phyloP scores from a whole-genome alignment of 2,888 invertebrate genomes.

The Ennomos quercinarius region DNA sequence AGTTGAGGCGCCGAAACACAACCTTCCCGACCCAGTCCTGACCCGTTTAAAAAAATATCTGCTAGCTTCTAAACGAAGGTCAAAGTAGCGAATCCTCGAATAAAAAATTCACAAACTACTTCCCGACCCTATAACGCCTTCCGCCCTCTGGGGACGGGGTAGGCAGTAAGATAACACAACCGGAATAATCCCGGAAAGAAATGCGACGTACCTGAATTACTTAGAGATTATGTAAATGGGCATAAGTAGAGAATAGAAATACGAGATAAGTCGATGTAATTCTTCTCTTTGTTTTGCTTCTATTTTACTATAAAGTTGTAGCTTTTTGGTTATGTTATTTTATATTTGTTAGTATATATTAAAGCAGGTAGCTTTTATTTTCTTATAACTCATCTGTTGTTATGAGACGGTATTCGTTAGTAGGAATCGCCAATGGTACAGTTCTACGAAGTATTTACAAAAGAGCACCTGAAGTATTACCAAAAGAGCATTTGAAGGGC shows the following conservation, averaged over 20 bases:
- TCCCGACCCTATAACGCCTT: constrained; percentile 32
- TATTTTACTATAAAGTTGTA: too few species aligned
- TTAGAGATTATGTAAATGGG: constrained; percentile 39
- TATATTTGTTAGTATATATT: too few species aligned
- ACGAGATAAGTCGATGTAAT: constrained; percentile 5
- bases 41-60: constrained; percentile 28
- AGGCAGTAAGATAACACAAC: constrained; percentile 25
- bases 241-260: constrained; percentile 29
- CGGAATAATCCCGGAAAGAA: constrained; percentile 32
- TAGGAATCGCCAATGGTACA: too few species aligned
- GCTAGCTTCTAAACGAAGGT: constrained; percentile 25
- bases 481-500: too few species aligned
- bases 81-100: constrained; percentile 31
- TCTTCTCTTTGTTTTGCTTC: constrained; percentile 5
- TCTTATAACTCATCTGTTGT: too few species aligned
- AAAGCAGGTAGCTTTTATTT: not conserved
- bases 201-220: constrained; percentile 36
- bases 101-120: constrained; percentile 38
- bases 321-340: too few species aligned
- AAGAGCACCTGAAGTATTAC: too few species aligned
- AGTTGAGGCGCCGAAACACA: not conserved
- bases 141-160: constrained; percentile 14
- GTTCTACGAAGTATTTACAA: too few species aligned
- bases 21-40: not conserved
- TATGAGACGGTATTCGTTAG: too few species aligned